Conservation (phyloP, 2,113 vertebrate species). For the Misgurnus anguillicaudatus region DNA sequence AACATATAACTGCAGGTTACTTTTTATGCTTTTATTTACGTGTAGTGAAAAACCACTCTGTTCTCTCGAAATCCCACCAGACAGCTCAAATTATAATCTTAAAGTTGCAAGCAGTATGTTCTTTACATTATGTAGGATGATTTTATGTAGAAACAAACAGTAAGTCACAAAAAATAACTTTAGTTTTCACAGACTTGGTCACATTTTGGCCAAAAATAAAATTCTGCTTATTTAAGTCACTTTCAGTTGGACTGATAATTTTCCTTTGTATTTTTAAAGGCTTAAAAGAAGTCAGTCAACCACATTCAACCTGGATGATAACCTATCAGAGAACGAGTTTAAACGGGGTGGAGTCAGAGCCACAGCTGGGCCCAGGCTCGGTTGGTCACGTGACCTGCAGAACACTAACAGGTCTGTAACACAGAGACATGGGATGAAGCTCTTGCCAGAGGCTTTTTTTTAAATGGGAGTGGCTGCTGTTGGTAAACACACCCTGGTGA, state of each 20-base stretch:
- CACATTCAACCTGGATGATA: conserved; percentile 91
- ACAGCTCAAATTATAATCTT: too few species aligned
- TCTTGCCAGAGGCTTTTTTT: conserved; percentile 13
- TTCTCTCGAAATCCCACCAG: too few species aligned
- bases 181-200: too few species aligned
- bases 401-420: conserved; percentile 81
- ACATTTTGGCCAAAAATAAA: too few species aligned
- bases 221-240: too few species aligned
- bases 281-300: conserved; percentile 95
- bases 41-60: too few species aligned
- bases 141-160: too few species aligned
- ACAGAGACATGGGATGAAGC: conserved; percentile 31
- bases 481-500: conserved; percentile 6
- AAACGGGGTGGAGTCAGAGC: conserved; percentile 92
- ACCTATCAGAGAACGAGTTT: conserved; percentile 87
- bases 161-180: too few species aligned
- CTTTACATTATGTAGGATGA: too few species aligned
- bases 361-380: conserved; percentile 90
- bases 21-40: too few species aligned
- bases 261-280: conserved; percentile 63
- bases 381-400: conserved; percentile 95
- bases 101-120: too few species aligned
- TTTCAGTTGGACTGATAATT: neutral
- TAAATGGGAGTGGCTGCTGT: neutral
- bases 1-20: too few species aligned